Evolutionary conservation across 2,888 invertebrate genomes (phyloP).

Genomic region (Neelides folsomi): DNA sequence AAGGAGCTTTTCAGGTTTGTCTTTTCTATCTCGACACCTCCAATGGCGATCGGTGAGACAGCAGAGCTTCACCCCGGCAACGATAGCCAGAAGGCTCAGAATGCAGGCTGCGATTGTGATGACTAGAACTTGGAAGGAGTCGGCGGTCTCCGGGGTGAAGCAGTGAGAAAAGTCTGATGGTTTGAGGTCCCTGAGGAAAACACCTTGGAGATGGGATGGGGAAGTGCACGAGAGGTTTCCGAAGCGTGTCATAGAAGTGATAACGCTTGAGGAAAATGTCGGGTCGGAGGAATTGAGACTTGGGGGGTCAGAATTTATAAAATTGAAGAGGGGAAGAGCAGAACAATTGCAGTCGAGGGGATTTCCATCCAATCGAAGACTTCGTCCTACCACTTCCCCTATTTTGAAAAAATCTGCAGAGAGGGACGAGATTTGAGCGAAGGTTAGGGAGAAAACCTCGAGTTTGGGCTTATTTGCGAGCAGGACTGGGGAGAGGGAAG

Average conservation of each 20-base stretch:
- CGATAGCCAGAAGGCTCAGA: background rate
- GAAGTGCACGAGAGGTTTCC: background rate
- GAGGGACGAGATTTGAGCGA: slow-evolving; percentile 18
- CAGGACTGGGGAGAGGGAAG: slow-evolving; percentile 17
- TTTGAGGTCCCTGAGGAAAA: slow-evolving; percentile 14
- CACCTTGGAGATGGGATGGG: background rate
- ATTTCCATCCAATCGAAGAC: slow-evolving; percentile 20
- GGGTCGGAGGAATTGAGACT: background rate
- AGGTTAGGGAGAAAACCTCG: slow-evolving; percentile 21
- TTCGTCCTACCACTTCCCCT: background rate
- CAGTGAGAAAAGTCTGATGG: slow-evolving; percentile 24
- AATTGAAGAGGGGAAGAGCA: slow-evolving; percentile 17
- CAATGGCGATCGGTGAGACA: background rate
- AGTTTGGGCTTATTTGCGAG: slow-evolving; percentile 21
- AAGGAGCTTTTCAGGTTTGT: background rate
- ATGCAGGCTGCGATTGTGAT: background rate
- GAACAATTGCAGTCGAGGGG: slow-evolving; percentile 28
- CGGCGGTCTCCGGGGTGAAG: slow-evolving; percentile 10
- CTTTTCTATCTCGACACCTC: background rate
- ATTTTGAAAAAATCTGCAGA: slow-evolving; percentile 18
- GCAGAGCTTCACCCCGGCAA: slow-evolving; percentile 11
- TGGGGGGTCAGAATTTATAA: slow-evolving; percentile 6
- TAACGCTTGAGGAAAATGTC: no score
- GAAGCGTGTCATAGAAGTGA: background rate
- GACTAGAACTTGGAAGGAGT: slow-evolving; percentile 3